These are phyloP conservation scores for Perccottus glenii DNA, from an alignment of 2,113 vertebrate genomes.

Conservation along the genomic window DNA sequence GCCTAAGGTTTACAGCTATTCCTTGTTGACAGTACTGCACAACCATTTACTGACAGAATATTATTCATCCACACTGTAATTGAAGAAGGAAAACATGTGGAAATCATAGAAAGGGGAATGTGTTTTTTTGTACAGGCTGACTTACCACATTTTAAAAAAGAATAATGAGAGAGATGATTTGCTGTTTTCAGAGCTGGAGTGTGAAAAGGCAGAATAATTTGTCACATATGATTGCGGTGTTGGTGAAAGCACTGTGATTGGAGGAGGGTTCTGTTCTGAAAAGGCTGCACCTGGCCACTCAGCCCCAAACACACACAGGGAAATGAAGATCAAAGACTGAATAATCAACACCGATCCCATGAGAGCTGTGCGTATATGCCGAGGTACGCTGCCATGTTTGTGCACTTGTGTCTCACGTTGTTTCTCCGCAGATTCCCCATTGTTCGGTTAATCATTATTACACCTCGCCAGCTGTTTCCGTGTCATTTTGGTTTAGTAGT, in stretches of 20 bases:
- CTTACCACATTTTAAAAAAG: conserved; percentile 23
- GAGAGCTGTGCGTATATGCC: conserved; percentile 6
- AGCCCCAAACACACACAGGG: conserved; percentile 12
- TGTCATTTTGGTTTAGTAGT: conserved; percentile 47
- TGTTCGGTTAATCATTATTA: conserved; percentile 38
- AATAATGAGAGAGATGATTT: conserved; percentile 27
- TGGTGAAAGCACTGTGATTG: conserved; percentile 30
- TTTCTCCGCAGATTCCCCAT: conserved; percentile 17
- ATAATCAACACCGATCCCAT: conserved; percentile 52
- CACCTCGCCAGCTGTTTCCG: conserved; percentile 51
- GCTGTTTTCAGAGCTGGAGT: conserved; percentile 35
- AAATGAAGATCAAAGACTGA: conserved; percentile 58
- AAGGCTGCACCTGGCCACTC: conserved; percentile 65
- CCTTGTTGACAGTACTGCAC: not conserved
- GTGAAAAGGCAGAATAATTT: conserved; percentile 47
- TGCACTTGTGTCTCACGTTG: conserved; percentile 1
- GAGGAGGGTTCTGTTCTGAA: conserved; percentile 46
- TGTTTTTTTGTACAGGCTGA: not conserved
- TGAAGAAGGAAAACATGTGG: conserved; percentile 5
- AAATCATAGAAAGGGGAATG: not conserved
- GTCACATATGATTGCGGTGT: conserved; percentile 39
- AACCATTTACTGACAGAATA: not conserved
- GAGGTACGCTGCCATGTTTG: conserved; percentile 5
- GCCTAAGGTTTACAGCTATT: not conserved
- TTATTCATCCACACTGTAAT: not conserved